phyloP scores from a whole-genome alignment of 2,797 vertebrate species.

The Pipistrellus kuhlii region DNA sequence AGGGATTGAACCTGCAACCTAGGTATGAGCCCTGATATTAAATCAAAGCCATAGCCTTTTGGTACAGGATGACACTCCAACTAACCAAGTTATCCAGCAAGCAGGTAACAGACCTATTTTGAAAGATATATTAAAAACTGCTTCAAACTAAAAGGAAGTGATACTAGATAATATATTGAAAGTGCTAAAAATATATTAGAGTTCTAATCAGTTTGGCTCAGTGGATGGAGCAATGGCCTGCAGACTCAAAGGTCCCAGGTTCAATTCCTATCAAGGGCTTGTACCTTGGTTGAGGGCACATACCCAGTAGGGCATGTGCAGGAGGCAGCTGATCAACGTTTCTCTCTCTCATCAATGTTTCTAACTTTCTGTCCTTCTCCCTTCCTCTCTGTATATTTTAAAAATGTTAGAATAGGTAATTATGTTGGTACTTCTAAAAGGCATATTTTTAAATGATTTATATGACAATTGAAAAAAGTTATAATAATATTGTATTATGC shows the following conservation, averaged over 20 bases:
- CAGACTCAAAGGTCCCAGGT: too few relatives aligned
- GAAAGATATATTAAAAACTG: not conserved
- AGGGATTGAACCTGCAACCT: not conserved
- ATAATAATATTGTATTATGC: not conserved
- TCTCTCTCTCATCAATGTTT: too few relatives aligned
- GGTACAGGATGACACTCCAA: not conserved
- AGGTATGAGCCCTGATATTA: not conserved
- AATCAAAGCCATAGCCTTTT: not conserved
- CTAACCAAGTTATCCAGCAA: not conserved
- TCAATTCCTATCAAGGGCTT: too few relatives aligned
- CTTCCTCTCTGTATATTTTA: too few relatives aligned
- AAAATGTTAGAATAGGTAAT: not conserved
- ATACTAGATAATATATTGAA: not conserved
- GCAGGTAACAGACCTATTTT: not conserved
- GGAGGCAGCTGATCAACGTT: too few relatives aligned
- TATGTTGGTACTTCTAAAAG: not conserved
- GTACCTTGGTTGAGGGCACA: too few relatives aligned
- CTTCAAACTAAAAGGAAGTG: not conserved
- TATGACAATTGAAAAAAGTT: not conserved
- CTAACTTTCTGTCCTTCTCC: too few relatives aligned
- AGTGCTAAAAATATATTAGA: not conserved
- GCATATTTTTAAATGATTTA: not conserved
- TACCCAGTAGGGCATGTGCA: too few relatives aligned
- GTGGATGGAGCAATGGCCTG: too few relatives aligned
- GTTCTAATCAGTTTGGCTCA: not conserved